These are phyloP conservation scores for Drosophila macrospina DNA, from an alignment of 2,888 invertebrate genomes.

Conservation along the genomic window DNA sequence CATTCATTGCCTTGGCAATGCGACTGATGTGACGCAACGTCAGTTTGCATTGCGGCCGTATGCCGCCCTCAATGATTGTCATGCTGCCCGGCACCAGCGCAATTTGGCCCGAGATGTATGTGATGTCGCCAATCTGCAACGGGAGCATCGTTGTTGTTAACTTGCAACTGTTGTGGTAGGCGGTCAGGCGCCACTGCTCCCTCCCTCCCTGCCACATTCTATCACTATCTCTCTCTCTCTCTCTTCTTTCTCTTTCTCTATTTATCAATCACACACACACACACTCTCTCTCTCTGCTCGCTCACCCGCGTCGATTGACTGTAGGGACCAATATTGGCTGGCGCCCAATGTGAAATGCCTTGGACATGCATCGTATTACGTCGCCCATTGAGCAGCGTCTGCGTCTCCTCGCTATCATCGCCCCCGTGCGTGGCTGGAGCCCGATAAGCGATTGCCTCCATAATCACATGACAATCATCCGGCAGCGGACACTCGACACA, in stretches of 20 bases:
- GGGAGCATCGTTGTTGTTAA: not conserved
- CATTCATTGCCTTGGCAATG: constrained; percentile 92
- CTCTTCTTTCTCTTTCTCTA: not conserved
- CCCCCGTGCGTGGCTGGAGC: constrained; percentile 75
- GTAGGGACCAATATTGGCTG: constrained; percentile 98
- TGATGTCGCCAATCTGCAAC: constrained; percentile 91
- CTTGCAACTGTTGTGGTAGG: not conserved
- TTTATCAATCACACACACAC: not conserved
- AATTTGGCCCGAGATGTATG: constrained; percentile 96
- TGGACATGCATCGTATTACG: constrained; percentile 96
- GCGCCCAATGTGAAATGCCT: constrained; percentile 98
- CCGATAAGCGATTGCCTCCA: constrained; percentile 90
- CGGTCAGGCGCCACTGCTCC: too few relatives aligned
- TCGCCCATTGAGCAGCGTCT: constrained; percentile 79
- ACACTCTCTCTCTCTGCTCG: constrained; percentile 21
- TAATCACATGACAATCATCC: constrained; percentile 89
- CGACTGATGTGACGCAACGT: constrained; percentile 93
- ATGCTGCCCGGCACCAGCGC: constrained; percentile 94
- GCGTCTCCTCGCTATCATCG: constrained; percentile 60
- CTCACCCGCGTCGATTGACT: constrained; percentile 95
- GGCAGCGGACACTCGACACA: constrained; percentile 93
- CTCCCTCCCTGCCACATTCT: not conserved
- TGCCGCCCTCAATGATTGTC: constrained; percentile 91
- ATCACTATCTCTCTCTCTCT: too few relatives aligned
- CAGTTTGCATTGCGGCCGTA: constrained; percentile 92